Evolutionary conservation across 1,140 invertebrate species (phyloP).

Genomic region (Heliconius congener): DNA sequence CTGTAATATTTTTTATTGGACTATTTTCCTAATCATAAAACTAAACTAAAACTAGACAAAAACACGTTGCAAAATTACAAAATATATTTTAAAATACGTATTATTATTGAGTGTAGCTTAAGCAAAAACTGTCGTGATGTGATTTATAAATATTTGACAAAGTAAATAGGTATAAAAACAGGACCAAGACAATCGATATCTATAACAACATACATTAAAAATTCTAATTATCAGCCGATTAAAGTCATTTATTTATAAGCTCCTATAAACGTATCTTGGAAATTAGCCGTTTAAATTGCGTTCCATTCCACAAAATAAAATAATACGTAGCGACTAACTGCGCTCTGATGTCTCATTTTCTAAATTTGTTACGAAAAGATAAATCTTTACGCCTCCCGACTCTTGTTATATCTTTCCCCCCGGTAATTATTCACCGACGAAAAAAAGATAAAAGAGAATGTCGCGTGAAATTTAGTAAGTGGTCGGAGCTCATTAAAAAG

Average conservation of each 20-base stretch:
- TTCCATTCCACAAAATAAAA: constrained; percentile 52
- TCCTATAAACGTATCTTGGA: constrained; percentile 6
- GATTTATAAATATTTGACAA: too few relatives aligned
- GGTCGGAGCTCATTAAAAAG: constrained; percentile 76
- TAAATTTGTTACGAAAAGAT: constrained; percentile 79
- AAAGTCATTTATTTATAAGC: constrained; percentile 14
- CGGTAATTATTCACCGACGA: constrained; percentile 71
- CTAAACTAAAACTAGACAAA: too few relatives aligned
- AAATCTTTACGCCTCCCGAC: constrained; percentile 71
- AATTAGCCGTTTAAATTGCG: constrained; percentile 60
- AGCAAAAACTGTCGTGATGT: too few relatives aligned
- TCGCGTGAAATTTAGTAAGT: constrained; percentile 70
- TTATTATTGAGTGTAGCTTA: too few relatives aligned
- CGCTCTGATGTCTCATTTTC: constrained; percentile 76
- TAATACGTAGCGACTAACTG: constrained; percentile 44
- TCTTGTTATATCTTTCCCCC: constrained; percentile 75
- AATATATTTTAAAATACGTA: too few relatives aligned
- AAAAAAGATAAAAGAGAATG: constrained; percentile 71
- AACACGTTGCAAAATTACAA: too few relatives aligned
- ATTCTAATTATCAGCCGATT: neutral
- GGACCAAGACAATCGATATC: too few relatives aligned
- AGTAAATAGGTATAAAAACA: too few relatives aligned
- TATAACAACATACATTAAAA: neutral
- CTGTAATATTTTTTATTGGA: too few relatives aligned
- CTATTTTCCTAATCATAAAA: too few relatives aligned